A percentile compares a stretch with the other conserved stretches of the same genome.
phyloP scores from a whole-genome alignment of 2,888 invertebrate species.

The Erebia palarica region DNA sequence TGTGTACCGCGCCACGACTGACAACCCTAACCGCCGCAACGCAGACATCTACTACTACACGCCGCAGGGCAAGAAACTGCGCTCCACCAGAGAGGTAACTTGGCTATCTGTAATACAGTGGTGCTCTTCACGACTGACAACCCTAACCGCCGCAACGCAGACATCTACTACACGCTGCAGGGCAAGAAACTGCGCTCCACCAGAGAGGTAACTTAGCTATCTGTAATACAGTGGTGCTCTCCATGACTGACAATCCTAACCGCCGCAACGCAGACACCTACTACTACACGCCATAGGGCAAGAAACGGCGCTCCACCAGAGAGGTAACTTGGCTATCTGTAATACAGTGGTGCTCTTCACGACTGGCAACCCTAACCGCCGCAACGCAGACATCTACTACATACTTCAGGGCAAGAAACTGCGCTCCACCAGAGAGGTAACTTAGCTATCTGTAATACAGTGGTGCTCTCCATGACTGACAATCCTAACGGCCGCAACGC shows the following conservation, averaged over 20 bases:
- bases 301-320: slow-evolving; percentile 89
- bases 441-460: too few species aligned
- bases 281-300: slow-evolving; percentile 90
- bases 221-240: too few species aligned
- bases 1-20: slow-evolving; percentile 85
- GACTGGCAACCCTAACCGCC: slow-evolving; percentile 73
- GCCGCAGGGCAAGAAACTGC: slow-evolving; percentile 89
- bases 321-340: slow-evolving; percentile 77
- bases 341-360: slow-evolving; percentile 47
- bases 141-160: slow-evolving; percentile 82
- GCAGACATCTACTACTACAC: slow-evolving; percentile 93
- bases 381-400: slow-evolving; percentile 90
- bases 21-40: slow-evolving; percentile 75
- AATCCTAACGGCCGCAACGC: slow-evolving; percentile 80
- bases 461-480: slow-evolving; percentile 64
- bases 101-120: too few species aligned
- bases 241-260: slow-evolving; percentile 73
- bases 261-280: slow-evolving; percentile 88
- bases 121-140: slow-evolving; percentile 66
- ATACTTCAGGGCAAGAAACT: slow-evolving; percentile 90
- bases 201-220: slow-evolving; percentile 81
- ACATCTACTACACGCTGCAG: slow-evolving; percentile 90
- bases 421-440: slow-evolving; percentile 89
- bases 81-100: slow-evolving; percentile 88
- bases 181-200: slow-evolving; percentile 91